Base-by-base conservation (phyloP, 2,113 vertebrate genomes). In the pig (Sus scrofa) region DNA sequence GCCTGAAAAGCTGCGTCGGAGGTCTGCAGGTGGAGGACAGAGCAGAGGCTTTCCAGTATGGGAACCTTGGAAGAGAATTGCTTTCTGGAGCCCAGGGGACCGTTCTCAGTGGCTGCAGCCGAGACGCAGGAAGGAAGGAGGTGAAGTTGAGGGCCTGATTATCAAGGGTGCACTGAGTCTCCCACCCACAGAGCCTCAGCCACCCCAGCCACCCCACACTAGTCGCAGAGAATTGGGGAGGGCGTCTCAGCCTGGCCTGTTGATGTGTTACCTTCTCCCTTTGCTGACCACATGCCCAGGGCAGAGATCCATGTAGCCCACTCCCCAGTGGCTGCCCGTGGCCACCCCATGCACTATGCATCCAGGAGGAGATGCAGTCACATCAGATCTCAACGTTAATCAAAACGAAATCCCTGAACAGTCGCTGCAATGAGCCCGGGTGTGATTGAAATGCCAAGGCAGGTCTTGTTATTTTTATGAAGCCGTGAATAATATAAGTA, bases 401-500 rank as follows among this genome's bases (percentile, higher is more conserved):
- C 98, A 98, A 96, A 98, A 97, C 67, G 30, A 98, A 99, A 98
- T 99, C 99, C 98, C 99, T 77, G 83, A 98, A 97, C 98, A 98
- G 98, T 98, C 97, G 95, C 98, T 95, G 95, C 98, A 98, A 98
- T 99, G 98, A 98, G 98, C 95, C 94, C 1, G 74, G 92, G 96
- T 98, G 93, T 97, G 98, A 99, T 98, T 98, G 98, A 98, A 99
- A 98, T 97, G 98, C 97, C 94, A 97, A 98, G 93, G 96, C 97
- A 97, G 95, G 97, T 97, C 98, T 98, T 98, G 98, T 98, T 99
- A 98, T 98, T 99, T 99, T 98, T 98, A 98, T 99, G 98, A 98
- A 98, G 98, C 98, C 73, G 97, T 98, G 98, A 99, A 99, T 99
- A 99, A 99, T 99, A 99, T 98, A 99, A 99, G 98, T 98, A 99